A percentile compares a stretch with the other conserved stretches of the same genome.
These are phyloP conservation scores for Eucriotettix oculatus DNA, from an alignment of 2,888 invertebrate genomes.

Conservation along the genomic window DNA sequence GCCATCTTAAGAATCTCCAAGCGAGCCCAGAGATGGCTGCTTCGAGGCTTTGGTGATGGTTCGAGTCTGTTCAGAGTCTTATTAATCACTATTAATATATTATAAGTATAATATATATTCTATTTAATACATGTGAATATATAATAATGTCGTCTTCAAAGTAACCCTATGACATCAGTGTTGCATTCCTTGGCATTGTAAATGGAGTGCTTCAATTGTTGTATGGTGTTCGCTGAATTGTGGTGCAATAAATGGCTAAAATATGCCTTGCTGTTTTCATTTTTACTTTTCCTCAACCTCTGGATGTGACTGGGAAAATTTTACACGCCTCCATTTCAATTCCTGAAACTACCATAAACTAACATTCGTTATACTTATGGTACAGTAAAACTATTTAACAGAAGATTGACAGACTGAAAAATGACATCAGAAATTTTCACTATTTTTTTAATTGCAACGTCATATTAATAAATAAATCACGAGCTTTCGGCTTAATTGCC, in stretches of 20 bases:
- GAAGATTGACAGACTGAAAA: too few species aligned
- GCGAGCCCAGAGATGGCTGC: slow-evolving; percentile 5
- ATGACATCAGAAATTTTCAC: too few species aligned
- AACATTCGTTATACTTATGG: too few species aligned
- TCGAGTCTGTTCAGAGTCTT: slow-evolving; percentile 11
- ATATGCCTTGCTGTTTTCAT: background rate
- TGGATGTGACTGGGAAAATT: too few species aligned
- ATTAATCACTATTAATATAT: slow-evolving; percentile 6
- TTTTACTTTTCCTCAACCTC: background rate
- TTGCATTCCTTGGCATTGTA: slow-evolving; percentile 11
- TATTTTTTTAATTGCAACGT: too few species aligned
- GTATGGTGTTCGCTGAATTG: slow-evolving; percentile 13
- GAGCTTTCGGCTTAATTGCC: too few species aligned
- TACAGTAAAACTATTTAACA: too few species aligned
- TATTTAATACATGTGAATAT: slow-evolving; percentile 8
- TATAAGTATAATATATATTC: slow-evolving; percentile 6
- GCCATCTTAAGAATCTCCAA: background rate
- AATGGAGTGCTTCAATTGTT: slow-evolving; percentile 13
- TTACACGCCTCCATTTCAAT: too few species aligned
- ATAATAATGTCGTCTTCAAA: slow-evolving; percentile 3
- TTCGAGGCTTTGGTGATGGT: slow-evolving; percentile 7
- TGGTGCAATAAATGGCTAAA: slow-evolving; percentile 13
- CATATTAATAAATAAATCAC: too few species aligned
- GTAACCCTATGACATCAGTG: slow-evolving; percentile 1
- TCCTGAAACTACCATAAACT: too few species aligned